phyloP scores from a whole-genome alignment of 2,113 vertebrate species.

The Murina feae region DNA sequence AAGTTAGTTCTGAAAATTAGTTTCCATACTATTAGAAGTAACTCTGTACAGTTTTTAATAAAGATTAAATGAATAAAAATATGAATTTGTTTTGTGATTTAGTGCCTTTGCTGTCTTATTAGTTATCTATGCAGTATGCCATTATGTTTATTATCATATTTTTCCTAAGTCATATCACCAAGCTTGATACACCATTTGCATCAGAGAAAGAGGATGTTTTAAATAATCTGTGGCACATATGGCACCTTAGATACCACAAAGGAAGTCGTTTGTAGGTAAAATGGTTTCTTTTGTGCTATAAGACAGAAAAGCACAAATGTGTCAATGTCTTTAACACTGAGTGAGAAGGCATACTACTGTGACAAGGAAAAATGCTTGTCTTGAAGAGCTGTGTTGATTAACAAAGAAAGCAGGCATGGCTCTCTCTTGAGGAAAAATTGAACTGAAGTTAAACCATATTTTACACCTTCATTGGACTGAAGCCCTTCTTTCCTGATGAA shows the following conservation, averaged over 20 bases:
- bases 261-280: neutral
- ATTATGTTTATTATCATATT: neutral
- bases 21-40: neutral
- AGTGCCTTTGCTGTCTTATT: neutral
- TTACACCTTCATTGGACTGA: neutral
- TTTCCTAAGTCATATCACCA: neutral
- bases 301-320: neutral
- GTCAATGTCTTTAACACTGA: neutral
- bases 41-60: neutral
- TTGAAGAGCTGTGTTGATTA: neutral
- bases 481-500: neutral
- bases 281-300: neutral
- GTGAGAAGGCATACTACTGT: neutral
- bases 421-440: neutral
- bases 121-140: neutral
- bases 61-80: neutral
- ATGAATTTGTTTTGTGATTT: neutral
- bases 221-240: neutral
- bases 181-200: neutral
- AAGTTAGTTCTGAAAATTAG: neutral
- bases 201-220: neutral
- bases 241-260: neutral
- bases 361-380: neutral
- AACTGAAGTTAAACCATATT: neutral
- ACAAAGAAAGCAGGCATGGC: neutral